A percentile compares a stretch with the other conserved stretches of the same genome.
Conservation (phyloP, 2,797 vertebrate genomes). For the Hyperoplus immaculatus region DNA sequence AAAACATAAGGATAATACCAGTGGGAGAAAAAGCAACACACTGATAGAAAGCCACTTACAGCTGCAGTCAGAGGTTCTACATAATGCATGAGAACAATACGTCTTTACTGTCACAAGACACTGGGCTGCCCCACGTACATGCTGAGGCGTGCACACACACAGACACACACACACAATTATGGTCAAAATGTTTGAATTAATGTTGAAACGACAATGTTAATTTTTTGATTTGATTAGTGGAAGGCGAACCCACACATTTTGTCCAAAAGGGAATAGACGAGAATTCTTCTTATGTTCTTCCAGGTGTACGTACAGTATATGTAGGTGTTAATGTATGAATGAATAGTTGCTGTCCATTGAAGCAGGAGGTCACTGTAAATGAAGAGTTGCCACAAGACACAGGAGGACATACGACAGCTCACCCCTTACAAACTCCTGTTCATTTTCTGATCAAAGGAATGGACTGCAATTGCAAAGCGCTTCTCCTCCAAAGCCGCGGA, state of each 20-base stretch:
- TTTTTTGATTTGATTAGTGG: too few relatives aligned
- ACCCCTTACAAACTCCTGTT: background rate
- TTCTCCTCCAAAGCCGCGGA: too few relatives aligned
- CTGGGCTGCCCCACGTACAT: background rate
- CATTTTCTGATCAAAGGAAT: too few relatives aligned
- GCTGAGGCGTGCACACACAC: background rate
- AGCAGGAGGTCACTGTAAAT: background rate
- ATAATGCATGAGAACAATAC: slow-evolving; percentile 62
- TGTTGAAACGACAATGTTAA: too few relatives aligned
- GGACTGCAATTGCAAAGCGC: too few relatives aligned
- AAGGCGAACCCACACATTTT: too few relatives aligned
- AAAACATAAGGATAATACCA: background rate
- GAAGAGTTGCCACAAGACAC: background rate
- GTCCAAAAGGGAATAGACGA: too few relatives aligned
- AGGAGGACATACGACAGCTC: background rate
- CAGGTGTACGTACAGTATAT: too few relatives aligned
- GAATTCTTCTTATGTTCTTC: background rate
- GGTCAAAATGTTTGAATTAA: too few relatives aligned
- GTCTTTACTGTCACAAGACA: slow-evolving; percentile 43
- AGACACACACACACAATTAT: slow-evolving; percentile 3
- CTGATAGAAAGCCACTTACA: slow-evolving; percentile 32
- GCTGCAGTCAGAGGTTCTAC: slow-evolving; percentile 53
- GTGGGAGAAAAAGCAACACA: slow-evolving; percentile 1
- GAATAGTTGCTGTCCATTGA: background rate
- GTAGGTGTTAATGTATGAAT: background rate